Evolutionary conservation across 2,797 vertebrate species (phyloP).

Genomic region (Hirundo rustica): DNA sequence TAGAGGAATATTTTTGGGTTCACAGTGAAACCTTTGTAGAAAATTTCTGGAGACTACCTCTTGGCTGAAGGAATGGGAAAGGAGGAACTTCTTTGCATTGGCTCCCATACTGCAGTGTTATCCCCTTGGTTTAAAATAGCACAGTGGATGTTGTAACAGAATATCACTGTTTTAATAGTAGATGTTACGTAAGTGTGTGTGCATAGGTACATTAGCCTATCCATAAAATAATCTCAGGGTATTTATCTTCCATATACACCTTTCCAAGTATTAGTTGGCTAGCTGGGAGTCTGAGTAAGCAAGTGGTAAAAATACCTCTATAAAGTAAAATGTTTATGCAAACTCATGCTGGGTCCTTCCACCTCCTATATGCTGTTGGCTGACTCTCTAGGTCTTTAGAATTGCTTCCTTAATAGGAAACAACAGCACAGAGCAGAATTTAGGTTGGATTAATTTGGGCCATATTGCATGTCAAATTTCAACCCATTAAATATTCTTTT

Average conservation of each 20-base stretch:
- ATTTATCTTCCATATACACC: background rate
- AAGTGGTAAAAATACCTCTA: background rate
- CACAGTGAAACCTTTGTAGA: background rate
- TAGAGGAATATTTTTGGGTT: background rate
- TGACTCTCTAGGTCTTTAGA: background rate
- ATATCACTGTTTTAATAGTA: background rate
- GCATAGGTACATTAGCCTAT: background rate
- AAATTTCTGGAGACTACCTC: background rate
- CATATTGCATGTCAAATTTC: background rate
- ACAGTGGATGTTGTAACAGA: background rate
- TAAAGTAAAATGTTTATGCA: background rate
- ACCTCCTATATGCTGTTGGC: background rate
- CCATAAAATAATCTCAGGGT: background rate
- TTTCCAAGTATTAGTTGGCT: background rate
- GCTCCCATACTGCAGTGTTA: fast-evolving
- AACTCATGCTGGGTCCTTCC: background rate
- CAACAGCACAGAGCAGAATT: background rate
- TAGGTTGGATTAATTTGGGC: background rate
- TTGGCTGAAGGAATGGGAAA: background rate
- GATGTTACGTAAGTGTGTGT: background rate
- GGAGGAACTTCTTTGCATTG: background rate
- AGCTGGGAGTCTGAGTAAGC: background rate
- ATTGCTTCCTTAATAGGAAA: background rate
- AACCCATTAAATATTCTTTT: background rate
- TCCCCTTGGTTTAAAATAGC: background rate